Base-by-base conservation (phyloP, 2,113 vertebrate species). In the Caloenas nicobarica region DNA sequence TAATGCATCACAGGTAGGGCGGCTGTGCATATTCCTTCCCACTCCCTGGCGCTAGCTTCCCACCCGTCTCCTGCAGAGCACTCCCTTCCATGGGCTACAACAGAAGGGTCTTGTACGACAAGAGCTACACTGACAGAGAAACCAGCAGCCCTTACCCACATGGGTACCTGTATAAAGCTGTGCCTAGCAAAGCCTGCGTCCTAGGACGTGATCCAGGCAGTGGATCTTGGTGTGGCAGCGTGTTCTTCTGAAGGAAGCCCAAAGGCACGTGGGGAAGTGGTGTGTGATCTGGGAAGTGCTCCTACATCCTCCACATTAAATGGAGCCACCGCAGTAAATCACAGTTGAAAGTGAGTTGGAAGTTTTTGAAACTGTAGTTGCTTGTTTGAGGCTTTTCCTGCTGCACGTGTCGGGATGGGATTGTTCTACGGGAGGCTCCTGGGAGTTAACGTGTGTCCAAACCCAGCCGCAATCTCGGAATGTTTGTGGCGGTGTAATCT, bases 311-410 rank as follows among this genome's bases (percentile, higher is more conserved):
- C 51, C 0, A 0, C 46, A 72, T 77, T 84, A 62, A 66, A 61
- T 29, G 60, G 77, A 66, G 60, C 56, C 91, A 40, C 64, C 48
- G 3, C 80, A 79, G 89, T 92, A 89, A 91, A 95, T 92, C 92
- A 74, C 80, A 42, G 71, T 11, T 86, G 91, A 90, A 88, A 96
- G 91, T 51, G 86, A 89, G 58, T 48, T 96, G 88, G 68, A 90
- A 78, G 60, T 76, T 78, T 91, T 95, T 83, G 73, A 74, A 81
- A 51, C 76, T 86, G 74, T 46, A 46, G 44, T 81, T 73, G 16
- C 38, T 89, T 51, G 64, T 89, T 66, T 44, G 85, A 90, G 72
- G 36, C 42, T 86, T 83, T 95, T 94, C 93, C 92, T 91, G 91
- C 80, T 60, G 82, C 71, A 29, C 28, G 8, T 0, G 1, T 76